phyloP scores from a whole-genome alignment of 2,888 invertebrate species.

The Dasysyrphus albostriatus region DNA sequence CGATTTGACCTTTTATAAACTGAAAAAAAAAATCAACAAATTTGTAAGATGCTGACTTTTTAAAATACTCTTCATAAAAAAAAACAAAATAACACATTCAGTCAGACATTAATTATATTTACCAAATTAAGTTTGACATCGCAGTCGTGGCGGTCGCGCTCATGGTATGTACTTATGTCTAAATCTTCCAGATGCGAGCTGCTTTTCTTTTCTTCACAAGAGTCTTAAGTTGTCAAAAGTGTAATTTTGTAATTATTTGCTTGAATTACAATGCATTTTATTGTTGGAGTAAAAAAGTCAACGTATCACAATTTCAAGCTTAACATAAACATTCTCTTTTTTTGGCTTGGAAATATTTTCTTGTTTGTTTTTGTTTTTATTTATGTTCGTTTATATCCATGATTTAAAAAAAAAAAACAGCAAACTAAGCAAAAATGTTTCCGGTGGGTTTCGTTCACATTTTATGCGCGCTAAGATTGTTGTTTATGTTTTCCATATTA shows the following conservation, averaged over 20 bases:
- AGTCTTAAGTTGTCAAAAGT: slow-evolving; percentile 26
- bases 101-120: slow-evolving; percentile 15
- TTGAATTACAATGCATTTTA: slow-evolving; percentile 40
- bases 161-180: background rate
- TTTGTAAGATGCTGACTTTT: slow-evolving; percentile 22
- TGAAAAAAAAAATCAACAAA: slow-evolving; percentile 40
- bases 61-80: slow-evolving; percentile 3
- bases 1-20: slow-evolving; percentile 58
- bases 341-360: background rate
- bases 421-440: slow-evolving; percentile 42
- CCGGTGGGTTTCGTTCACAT: slow-evolving; percentile 70
- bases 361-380: slow-evolving; percentile 22
- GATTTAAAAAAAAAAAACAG: slow-evolving; percentile 15
- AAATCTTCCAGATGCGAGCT: slow-evolving; percentile 7
- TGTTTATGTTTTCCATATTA: slow-evolving; percentile 9
- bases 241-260: slow-evolving; percentile 58
- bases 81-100: background rate
- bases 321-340: slow-evolving; percentile 63
- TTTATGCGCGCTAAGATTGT: slow-evolving; percentile 35
- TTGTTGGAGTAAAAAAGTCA: slow-evolving; percentile 25
- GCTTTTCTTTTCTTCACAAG: slow-evolving; percentile 6
- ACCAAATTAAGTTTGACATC: slow-evolving; percentile 31
- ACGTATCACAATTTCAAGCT: background rate
- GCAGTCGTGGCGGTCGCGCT: background rate
- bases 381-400: background rate